Percentiles rank a stretch among this genome's conserved stretches.
phyloP scores from a whole-genome alignment of 2,113 vertebrate species.

The Alouatta palliata region DNA sequence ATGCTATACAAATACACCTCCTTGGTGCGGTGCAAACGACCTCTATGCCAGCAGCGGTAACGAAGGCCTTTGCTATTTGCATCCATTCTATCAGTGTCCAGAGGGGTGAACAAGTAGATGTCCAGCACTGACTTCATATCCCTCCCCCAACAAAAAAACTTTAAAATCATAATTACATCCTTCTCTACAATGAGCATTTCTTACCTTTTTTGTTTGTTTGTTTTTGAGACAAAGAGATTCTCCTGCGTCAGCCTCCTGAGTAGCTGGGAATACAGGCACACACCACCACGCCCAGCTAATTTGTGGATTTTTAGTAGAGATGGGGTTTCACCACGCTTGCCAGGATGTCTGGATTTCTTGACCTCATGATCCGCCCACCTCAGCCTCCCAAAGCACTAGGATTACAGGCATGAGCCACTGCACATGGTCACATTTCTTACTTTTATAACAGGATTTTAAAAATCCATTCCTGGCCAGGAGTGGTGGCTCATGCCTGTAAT shows the following conservation, averaged over 20 bases:
- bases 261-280: too few relatives aligned
- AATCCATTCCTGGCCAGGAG: not conserved
- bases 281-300: too few relatives aligned
- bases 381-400: too few relatives aligned
- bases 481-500: too few relatives aligned
- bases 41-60: not conserved
- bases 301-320: too few relatives aligned
- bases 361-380: too few relatives aligned
- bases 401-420: too few relatives aligned
- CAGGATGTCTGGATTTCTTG: too few relatives aligned
- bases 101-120: not conserved
- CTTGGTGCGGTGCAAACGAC: not conserved
- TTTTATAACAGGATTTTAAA: not conserved
- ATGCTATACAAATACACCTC: not conserved
- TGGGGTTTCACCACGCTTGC: too few relatives aligned
- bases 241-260: too few relatives aligned
- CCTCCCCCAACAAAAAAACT: not conserved
- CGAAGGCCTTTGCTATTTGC: too few relatives aligned
- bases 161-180: not conserved
- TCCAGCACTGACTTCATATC: not conserved
- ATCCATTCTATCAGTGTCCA: not conserved
- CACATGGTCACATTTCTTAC: not conserved
- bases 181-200: not conserved
- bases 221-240: too few relatives aligned
- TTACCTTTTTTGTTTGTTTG: not conserved